Evolutionary conservation across 2,113 vertebrate genomes (phyloP), one percentile per base, ranked within the genome.

Genomic region (Psilopsiagon aurifrons): DNA sequence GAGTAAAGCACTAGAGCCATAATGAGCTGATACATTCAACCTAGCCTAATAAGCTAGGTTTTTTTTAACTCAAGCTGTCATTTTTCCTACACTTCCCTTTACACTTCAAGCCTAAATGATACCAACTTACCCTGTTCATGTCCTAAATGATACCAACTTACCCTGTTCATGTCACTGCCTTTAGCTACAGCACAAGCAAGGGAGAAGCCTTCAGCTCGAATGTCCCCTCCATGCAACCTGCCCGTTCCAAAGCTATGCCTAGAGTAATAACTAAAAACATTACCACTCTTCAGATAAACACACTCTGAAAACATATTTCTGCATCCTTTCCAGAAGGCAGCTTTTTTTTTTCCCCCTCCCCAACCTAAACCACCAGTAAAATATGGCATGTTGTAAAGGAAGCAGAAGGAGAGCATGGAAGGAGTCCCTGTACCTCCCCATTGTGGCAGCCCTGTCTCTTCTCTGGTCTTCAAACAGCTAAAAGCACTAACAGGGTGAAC

Each of bases 381-480:
- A 86, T 9, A 41, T 0, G 1, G 16, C 35, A 83, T 24, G 13
- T 7, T 67, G 41, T n/a, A 80, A 84, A 44, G 25, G 17, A 67
- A 31, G 54, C 46, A 1, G 2, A 74, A 46, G 22, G 4, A 9
- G 16, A 69, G 24, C 3, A 3, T 3, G 17, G 80, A 52, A 73
- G 39, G 22, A 82, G 66, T 25, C 37, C 6, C 41, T 49, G 28
- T 41, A 22, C 28, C 24, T 25, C 24, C 20, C 59, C 54, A 73
- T 44, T 8, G 29, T 47, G 57, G 43, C 43, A 86, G 63, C 31
- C 0, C 0, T 0, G 3, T 20, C 37, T 49, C n/a, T 24, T 13
- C 29, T 85, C 47, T 22, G 49, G 43, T 68, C 33, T 41, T 41
- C 2, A 2, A 69, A 41, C 9, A 74, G 33, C 27, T 43, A 19